Conservation (phyloP, 2,113 vertebrate species). For the Siniperca chuatsi region DNA sequence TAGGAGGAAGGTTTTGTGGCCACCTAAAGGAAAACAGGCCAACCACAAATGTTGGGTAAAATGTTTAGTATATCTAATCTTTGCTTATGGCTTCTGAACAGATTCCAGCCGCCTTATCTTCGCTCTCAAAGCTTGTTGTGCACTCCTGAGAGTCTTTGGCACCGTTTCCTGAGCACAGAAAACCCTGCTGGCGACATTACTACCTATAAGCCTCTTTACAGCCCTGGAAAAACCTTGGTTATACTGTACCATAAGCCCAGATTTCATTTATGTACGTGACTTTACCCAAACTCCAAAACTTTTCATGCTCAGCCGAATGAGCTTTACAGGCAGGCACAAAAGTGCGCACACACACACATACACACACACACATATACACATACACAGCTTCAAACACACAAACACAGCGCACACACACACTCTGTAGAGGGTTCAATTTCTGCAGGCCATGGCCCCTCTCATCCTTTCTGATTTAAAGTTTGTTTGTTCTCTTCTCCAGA, state of each 20-base stretch:
- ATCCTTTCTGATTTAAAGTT: conserved; percentile 84
- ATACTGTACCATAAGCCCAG: conserved; percentile 70
- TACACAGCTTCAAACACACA: conserved; percentile 14
- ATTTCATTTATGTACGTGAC: conserved; percentile 77
- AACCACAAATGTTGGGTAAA: conserved; percentile 36
- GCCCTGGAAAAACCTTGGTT: conserved; percentile 65
- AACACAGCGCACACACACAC: conserved; percentile 25
- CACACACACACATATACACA: conserved; percentile 15
- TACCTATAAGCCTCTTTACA: conserved; percentile 77
- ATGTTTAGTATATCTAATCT: conserved; percentile 71
- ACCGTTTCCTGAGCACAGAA: conserved; percentile 53
- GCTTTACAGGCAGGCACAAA: conserved; percentile 63
- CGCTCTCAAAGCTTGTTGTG: conserved; percentile 62
- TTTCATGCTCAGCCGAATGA: conserved; percentile 73
- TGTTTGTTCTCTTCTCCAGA: conserved; percentile 84
- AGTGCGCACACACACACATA: conserved; percentile 11
- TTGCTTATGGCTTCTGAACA: conserved; percentile 66
- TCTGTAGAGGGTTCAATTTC: conserved; percentile 76
- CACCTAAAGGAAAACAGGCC: conserved; percentile 29
- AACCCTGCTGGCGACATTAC: conserved; percentile 69
- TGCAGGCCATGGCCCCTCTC: conserved; percentile 80
- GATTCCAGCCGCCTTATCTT: conserved; percentile 66
- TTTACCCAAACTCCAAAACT: conserved; percentile 73
- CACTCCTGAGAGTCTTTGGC: conserved; percentile 48
- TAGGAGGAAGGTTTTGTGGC: conserved; percentile 24